Conservation (phyloP, 2,113 vertebrate species). For the Toxotes chatareus region DNA sequence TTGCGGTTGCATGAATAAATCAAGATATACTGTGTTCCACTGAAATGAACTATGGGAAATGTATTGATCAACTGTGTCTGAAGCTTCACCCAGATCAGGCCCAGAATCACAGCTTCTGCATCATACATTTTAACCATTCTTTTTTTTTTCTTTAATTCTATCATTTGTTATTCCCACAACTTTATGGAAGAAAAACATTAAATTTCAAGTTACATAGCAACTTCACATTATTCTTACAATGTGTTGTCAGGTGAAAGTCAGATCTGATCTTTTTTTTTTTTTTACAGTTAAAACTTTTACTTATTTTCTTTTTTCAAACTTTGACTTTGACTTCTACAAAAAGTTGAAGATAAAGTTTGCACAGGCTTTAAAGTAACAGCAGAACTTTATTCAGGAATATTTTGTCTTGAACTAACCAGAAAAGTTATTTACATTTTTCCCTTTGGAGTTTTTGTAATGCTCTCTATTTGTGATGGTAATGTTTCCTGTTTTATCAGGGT, state of each 20-base stretch:
- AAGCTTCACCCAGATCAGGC: neutral
- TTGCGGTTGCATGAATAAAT: slow-evolving; percentile 4
- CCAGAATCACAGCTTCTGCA: neutral
- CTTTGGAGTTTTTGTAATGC: too few species aligned
- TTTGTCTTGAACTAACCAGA: neutral
- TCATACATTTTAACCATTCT: neutral
- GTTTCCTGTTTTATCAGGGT: slow-evolving; percentile 4
- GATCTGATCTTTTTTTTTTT: neutral
- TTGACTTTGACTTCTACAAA: neutral
- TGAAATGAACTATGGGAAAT: neutral
- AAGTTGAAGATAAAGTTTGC: neutral
- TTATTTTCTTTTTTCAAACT: neutral
- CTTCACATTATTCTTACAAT: neutral
- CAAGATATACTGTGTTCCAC: neutral
- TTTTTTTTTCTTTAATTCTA: too few species aligned
- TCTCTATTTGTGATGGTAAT: neutral
- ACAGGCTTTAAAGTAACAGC: neutral
- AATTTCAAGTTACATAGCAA: neutral
- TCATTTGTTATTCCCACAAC: neutral
- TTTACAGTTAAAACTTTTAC: too few species aligned
- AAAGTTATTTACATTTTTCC: neutral
- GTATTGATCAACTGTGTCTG: neutral
- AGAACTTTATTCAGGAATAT: neutral
- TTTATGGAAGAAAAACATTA: neutral
- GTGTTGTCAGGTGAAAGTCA: neutral